Evolutionary conservation across 2,888 invertebrate genomes (phyloP), one percentile per base, ranked within the genome.

Genomic region (Nemotelus nigrinus): DNA sequence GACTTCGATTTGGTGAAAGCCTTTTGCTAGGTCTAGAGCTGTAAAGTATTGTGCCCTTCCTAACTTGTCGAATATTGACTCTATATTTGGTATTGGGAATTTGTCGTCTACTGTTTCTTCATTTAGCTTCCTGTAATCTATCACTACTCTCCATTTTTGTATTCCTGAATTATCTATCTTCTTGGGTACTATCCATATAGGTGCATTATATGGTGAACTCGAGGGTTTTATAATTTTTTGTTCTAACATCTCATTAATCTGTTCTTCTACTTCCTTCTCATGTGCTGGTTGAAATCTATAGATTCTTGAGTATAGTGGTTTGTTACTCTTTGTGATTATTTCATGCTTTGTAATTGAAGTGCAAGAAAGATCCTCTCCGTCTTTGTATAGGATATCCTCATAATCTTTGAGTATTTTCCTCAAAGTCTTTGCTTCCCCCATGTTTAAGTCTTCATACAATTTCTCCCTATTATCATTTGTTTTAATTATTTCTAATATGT

Each of bases 51-150:
- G 67, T 45, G 60, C 25, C 60, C 60, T 70, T 45, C 77, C 77
- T n/a, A 82, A 60, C 64, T 80, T 78, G 50, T 80, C 80, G 8
- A 82, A 57, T 57, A 72, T 72, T 8, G 3, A 6, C 10, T 72
- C 72, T 8, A 58, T 72, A 58, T 75, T 75, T 10, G 75, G 75
- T 8, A 75, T 58, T 10, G 75, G 63, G 41, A 44, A 63, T 75
- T 63, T 75, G 63, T 60, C 47, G 25, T 63, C 75, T 8, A 75
- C 41, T 3, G 75, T 75, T 8, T 25, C 63, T 48, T 10, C 74
- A 68, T 68, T 68, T 5, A 71, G 55, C 48, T 57, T 53, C 25
- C 72, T 3, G 58, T 72, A 72, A 44, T 75, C 75, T n/a, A 75
- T 63, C 4, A 63, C 63, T 2, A 63, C 64, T 25, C 75, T 25